These are phyloP conservation scores for Dendrolimus kikuchii DNA, from an alignment of 1,140 invertebrate genomes.

Conservation along the genomic window DNA sequence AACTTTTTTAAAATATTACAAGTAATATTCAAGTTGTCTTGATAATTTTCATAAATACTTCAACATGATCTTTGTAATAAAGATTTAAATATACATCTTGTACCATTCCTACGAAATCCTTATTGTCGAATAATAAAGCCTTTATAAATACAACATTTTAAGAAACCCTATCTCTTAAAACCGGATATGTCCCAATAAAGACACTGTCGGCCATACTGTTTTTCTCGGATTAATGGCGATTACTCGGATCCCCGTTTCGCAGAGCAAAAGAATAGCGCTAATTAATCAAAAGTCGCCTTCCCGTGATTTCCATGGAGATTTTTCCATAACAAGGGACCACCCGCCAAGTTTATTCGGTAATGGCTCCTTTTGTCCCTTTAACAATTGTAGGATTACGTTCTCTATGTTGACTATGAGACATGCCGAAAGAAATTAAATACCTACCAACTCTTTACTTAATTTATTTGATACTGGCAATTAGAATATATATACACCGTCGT, in stretches of 20 bases:
- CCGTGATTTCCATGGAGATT: constrained; percentile 66
- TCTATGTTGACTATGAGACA: constrained; percentile 1
- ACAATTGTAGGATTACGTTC: constrained; percentile 48
- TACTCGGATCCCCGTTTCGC: constrained; percentile 26
- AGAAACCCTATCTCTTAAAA: no score
- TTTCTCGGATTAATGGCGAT: constrained; percentile 49
- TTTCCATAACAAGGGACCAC: constrained; percentile 32
- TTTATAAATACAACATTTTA: no score
- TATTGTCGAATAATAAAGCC: no score
- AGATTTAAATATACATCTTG: no score
- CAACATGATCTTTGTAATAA: no score
- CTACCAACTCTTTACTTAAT: constrained; percentile 10
- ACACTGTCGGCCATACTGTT: constrained; percentile 52
- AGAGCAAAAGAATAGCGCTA: constrained; percentile 63
- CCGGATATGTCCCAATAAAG: not conserved
- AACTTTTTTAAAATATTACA: no score
- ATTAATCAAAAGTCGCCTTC: constrained; percentile 68
- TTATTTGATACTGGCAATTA: constrained; percentile 35
- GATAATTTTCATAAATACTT: no score
- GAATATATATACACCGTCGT: constrained; percentile 27
- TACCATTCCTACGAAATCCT: no score
- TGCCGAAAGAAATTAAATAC: no score
- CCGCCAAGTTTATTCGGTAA: constrained; percentile 49
- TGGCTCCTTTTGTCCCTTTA: constrained; percentile 49
- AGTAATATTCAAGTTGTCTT: no score